Evolutionary conservation across 37 sponge, comb jelly and placozoan genomes (phyloP), one percentile per base, ranked within the genome.

Genomic region (Crambe crambe): DNA sequence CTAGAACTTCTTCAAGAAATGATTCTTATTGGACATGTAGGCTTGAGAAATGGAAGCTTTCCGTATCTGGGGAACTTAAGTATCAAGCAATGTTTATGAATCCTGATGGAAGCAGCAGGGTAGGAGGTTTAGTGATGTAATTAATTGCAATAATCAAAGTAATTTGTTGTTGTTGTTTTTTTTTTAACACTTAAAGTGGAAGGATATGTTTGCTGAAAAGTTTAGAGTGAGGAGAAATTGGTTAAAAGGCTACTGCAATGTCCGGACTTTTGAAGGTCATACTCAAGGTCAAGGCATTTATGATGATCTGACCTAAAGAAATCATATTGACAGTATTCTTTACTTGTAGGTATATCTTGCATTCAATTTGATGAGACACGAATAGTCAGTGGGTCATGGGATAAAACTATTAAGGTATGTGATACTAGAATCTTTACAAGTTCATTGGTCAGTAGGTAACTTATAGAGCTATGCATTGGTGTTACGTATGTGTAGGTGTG

Each of bases 251-350:
- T 84, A 79, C 18, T 98, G 89, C 66, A 91, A 79, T 41, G 94
- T 98, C 8, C 80, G 99, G 27, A 98, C 96, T 0, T 98, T 98
- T 86, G 97, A 91, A 59, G 97, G 97, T 1, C 97, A 97, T 69
- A 90, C 92, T 37, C 95, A 94, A 89, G 97, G 96, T 37, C 95
- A 94, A 89, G 97, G 96, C 90, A 91, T 23, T 37, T 36, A 37
- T 8, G 68, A 15, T 9, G 51, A 47, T 47, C 10, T 47, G 12
- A 15, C 51, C 51, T 12, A 47, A 15, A 47, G 12, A 12, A 15
- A 47, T 47, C 12, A 47, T 15, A 15, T 29, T 29, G 6, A 68
- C 35, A 68, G 21, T 26, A 36, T 70, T 9, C 37, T 30, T 41
- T 30, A 5, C 37, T 41, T 30, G 36, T 72, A 93, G 98, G 96